Percentiles rank a stretch among this genome's conserved stretches.
Conservation (phyloP, 2,888 invertebrate genomes). For the Thera britannica region DNA sequence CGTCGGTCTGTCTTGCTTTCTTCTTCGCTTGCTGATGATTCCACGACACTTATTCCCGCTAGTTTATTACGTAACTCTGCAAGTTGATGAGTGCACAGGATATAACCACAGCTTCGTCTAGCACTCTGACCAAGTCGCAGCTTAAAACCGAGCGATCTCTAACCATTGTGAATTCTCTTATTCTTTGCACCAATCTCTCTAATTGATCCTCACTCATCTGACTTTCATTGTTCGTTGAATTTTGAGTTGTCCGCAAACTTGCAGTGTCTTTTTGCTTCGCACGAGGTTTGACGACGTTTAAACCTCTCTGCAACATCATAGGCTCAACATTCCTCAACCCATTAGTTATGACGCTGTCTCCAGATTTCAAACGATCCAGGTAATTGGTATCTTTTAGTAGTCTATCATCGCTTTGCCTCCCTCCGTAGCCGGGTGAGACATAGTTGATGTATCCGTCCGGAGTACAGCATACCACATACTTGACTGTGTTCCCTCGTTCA, state of each 20-base stretch:
- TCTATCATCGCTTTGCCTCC: conserved; percentile 5
- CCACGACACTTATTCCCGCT: not conserved
- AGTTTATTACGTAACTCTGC: conserved; percentile 9
- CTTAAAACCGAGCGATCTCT: conserved; percentile 4
- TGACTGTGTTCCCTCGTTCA: conserved; percentile 16
- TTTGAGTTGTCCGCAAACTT: not conserved
- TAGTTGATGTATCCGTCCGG: conserved; percentile 12
- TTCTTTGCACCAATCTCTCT: conserved; percentile 5
- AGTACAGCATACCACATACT: conserved; percentile 4
- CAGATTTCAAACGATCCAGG: conserved; percentile 1
- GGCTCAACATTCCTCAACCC: conserved; percentile 3
- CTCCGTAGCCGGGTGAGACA: conserved; percentile 15
- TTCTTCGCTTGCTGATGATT: no score
- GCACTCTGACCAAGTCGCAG: conserved; percentile 8
- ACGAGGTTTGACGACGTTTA: conserved; percentile 1
- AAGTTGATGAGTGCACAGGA: conserved; percentile 15
- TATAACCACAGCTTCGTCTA: conserved; percentile 12
- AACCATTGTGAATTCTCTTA: conserved; percentile 11
- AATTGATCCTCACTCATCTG: not conserved
- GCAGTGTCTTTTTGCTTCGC: not conserved
- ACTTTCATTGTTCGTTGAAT: not conserved
- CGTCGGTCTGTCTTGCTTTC: no score
- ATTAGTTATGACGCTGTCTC: not conserved
- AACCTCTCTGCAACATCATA: not conserved
- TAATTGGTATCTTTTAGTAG: conserved; percentile 7